Evolutionary conservation across 1,140 invertebrate species (phyloP).

Genomic region (Saccostrea glomerata): DNA sequence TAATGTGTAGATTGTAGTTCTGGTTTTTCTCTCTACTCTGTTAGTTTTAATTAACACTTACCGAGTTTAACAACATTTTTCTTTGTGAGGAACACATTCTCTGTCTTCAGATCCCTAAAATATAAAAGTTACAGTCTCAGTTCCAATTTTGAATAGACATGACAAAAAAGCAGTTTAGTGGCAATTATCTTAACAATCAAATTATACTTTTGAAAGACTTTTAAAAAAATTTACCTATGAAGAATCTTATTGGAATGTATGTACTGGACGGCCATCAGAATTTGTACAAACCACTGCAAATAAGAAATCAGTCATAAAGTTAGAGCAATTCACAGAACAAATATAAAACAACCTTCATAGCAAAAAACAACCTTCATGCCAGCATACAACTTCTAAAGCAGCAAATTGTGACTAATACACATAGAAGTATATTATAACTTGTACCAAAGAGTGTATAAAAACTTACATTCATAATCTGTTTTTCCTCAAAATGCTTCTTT

Average conservation of each 20-base stretch:
- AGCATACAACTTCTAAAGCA: too few relatives aligned
- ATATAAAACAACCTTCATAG: too few relatives aligned
- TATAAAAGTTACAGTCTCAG: not conserved
- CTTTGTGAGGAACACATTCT: constrained; percentile 78
- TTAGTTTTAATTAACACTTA: constrained; percentile 54
- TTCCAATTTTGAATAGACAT: not conserved
- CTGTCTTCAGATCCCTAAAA: constrained; percentile 76
- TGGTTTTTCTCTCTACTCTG: not conserved
- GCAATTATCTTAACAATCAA: too few relatives aligned
- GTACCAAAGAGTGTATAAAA: not conserved
- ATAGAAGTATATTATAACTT: too few relatives aligned
- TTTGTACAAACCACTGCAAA: constrained; percentile 77
- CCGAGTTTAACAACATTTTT: constrained; percentile 76
- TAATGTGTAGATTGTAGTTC: too few relatives aligned
- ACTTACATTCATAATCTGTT: constrained; percentile 73
- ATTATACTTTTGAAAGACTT: too few relatives aligned
- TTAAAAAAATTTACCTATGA: constrained; percentile 69
- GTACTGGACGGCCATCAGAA: constrained; percentile 77
- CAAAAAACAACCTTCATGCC: too few relatives aligned
- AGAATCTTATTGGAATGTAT: constrained; percentile 77
- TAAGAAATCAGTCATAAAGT: not conserved
- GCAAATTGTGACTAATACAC: too few relatives aligned
- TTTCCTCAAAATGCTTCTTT: constrained; percentile 68
- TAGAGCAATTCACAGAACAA: not conserved
- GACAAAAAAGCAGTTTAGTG: too few relatives aligned